These are phyloP conservation scores for Turritopsis rubra DNA, from an alignment of 30 jellyfish, hydroid and myxozoan genomes.

Conservation along the genomic window DNA sequence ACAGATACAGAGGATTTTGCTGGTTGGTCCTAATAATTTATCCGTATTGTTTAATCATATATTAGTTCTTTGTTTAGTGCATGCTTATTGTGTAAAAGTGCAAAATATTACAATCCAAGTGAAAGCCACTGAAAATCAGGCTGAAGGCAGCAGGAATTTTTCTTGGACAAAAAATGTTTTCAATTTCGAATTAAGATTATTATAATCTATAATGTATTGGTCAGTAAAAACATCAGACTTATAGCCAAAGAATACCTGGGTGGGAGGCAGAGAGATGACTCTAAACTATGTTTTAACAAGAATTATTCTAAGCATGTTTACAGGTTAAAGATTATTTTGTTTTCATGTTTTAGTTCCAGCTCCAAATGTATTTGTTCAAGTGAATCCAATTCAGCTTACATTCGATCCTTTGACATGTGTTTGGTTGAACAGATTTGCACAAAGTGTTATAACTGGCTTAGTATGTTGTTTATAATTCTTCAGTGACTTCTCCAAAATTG, in stretches of 20 bases:
- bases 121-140: too few relatives aligned
- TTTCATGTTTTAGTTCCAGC: conserved; percentile 64
- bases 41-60: neutral
- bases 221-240: too few relatives aligned
- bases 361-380: conserved; percentile 64
- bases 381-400: conserved; percentile 70
- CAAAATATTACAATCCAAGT: too few relatives aligned
- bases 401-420: conserved; percentile 85
- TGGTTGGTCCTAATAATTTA: conserved; percentile 48
- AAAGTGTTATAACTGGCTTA: conserved; percentile 74
- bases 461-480: conserved; percentile 31
- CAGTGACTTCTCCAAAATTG: neutral
- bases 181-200: too few relatives aligned
- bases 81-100: too few relatives aligned
- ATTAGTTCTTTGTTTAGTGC: too few relatives aligned
- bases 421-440: conserved; percentile 85
- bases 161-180: too few relatives aligned
- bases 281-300: neutral
- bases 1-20: conserved; percentile 45
- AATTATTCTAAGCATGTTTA: too few relatives aligned
- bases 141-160: too few relatives aligned
- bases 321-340: neutral
- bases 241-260: too few relatives aligned
- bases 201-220: too few relatives aligned
- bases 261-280: too few relatives aligned